phyloP scores from a whole-genome alignment of 1,140 invertebrate species.

The Anastrepha ludens region DNA sequence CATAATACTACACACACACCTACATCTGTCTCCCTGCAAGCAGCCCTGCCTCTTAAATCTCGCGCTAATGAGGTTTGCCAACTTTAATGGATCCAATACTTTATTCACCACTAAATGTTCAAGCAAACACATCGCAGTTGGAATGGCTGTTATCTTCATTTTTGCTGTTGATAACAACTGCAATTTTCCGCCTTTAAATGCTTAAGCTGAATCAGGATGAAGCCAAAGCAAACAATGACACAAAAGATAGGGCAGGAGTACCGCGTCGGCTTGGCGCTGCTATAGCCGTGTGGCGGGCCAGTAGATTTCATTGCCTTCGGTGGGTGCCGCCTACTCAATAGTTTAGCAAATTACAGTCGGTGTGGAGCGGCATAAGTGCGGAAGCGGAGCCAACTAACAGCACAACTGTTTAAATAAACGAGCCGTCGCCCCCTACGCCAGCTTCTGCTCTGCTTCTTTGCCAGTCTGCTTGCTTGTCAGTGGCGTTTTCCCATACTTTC shows the following conservation, averaged over 20 bases:
- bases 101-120: slow-evolving; percentile 4
- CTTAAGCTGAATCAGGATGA: not conserved
- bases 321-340: not conserved
- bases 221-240: not conserved
- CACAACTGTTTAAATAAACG: slow-evolving; percentile 43
- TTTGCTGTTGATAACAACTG: slow-evolving; percentile 22
- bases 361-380: not conserved
- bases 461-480: not conserved
- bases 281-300: too few species aligned
- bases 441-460: not conserved
- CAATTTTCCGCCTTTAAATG: slow-evolving; percentile 38
- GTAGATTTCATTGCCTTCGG: slow-evolving; percentile 19
- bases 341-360: slow-evolving; percentile 48
- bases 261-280: too few species aligned
- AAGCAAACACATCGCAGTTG: not conserved
- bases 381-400: not conserved
- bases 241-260: too few species aligned
- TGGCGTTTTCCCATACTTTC: not conserved
- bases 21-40: not conserved
- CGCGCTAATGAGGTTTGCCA: slow-evolving; percentile 39
- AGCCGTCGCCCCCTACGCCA: not conserved
- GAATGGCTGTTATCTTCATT: slow-evolving; percentile 26
- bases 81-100: slow-evolving; percentile 36
- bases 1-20: not conserved
- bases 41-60: not conserved